Percentiles rank a stretch among this genome's conserved stretches.
Conservation (phyloP, 2,888 invertebrate genomes). For the Atrina japonica region DNA sequence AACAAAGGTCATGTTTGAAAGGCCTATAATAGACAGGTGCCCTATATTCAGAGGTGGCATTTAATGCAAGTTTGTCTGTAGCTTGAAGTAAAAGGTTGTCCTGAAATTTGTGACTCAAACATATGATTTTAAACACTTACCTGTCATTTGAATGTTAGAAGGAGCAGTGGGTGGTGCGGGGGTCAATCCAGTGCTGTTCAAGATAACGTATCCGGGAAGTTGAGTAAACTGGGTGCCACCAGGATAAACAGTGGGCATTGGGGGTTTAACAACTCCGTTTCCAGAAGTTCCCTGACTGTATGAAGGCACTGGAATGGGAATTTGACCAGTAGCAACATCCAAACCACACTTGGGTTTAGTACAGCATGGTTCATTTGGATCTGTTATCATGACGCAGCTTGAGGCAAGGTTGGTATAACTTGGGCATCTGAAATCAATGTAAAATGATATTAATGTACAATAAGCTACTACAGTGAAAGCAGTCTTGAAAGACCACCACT, state of each 20-base stretch:
- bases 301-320: conserved; percentile 62
- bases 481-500: too few relatives aligned
- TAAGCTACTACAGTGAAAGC: not conserved
- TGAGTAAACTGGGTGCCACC: not conserved
- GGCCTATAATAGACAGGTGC: too few relatives aligned
- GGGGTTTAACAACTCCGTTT: conserved; percentile 61
- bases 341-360: conserved; percentile 53
- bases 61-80: too few relatives aligned
- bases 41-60: too few relatives aligned
- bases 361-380: conserved; percentile 65
- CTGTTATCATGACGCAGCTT: conserved; percentile 53
- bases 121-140: too few relatives aligned
- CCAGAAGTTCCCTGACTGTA: conserved; percentile 54
- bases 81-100: too few relatives aligned
- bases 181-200: conserved; percentile 57
- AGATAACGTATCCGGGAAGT: conserved; percentile 43
- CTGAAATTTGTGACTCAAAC: too few relatives aligned
- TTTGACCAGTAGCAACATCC: conserved; percentile 56
- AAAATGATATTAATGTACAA: not conserved
- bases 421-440: conserved; percentile 55
- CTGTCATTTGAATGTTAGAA: conserved; percentile 2
- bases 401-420: conserved; percentile 53
- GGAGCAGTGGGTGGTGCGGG: conserved; percentile 62
- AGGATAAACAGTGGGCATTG: conserved; percentile 7
- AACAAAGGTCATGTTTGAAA: too few relatives aligned